phyloP scores from a whole-genome alignment of 2,888 invertebrate genomes.

The Chloroclystis v-ata region DNA sequence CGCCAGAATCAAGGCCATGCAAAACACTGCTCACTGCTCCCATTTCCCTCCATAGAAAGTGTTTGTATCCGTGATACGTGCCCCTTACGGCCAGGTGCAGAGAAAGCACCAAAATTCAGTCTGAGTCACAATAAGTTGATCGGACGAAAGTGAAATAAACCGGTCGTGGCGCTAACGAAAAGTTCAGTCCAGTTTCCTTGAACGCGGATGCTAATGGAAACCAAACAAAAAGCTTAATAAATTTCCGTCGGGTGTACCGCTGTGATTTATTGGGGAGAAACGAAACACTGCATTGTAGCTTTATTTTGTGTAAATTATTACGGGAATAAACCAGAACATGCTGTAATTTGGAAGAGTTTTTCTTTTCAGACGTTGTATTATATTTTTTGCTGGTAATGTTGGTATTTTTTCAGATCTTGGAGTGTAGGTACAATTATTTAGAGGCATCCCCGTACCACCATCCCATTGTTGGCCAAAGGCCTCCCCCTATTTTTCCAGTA shows the following conservation, averaged over 20 bases:
- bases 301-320: slow-evolving; percentile 14
- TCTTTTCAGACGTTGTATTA: too few relatives aligned
- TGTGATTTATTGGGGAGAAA: slow-evolving; percentile 18
- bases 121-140: slow-evolving; percentile 57
- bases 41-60: slow-evolving; percentile 74
- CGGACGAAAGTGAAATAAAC: slow-evolving; percentile 65
- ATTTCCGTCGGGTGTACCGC: slow-evolving; percentile 16
- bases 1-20: slow-evolving; percentile 70
- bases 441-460: too few relatives aligned
- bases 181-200: slow-evolving; percentile 29
- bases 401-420: too few relatives aligned
- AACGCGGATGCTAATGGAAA: slow-evolving; percentile 21
- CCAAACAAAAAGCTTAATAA: slow-evolving; percentile 24
- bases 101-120: slow-evolving; percentile 73
- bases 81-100: slow-evolving; percentile 69
- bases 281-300: slow-evolving; percentile 1
- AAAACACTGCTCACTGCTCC: slow-evolving; percentile 67
- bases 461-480: too few relatives aligned
- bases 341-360: neutral
- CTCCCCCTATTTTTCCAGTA: too few relatives aligned
- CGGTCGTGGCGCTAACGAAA: slow-evolving; percentile 60
- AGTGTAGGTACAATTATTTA: too few relatives aligned
- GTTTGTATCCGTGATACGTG: slow-evolving; percentile 72
- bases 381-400: too few relatives aligned
- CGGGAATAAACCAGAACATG: neutral